Percentiles rank a stretch among this genome's conserved stretches.
These are phyloP conservation scores for Epistrophe eligans DNA, from an alignment of 2,888 invertebrate genomes.

Conservation along the genomic window DNA sequence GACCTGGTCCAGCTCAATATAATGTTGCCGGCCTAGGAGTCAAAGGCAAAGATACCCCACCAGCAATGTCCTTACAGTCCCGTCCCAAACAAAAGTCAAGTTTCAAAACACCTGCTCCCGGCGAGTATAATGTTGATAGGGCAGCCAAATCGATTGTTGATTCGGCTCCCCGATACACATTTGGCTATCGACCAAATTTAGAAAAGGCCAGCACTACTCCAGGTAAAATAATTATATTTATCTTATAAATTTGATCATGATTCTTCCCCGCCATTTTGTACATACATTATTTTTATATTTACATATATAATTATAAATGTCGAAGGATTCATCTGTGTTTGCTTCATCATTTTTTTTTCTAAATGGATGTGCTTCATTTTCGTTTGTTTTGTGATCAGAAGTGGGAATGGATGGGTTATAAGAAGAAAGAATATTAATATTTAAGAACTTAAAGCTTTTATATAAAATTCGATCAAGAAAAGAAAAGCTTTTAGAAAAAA, in stretches of 20 bases:
- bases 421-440: slow-evolving; percentile 2
- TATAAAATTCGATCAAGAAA: slow-evolving; percentile 7
- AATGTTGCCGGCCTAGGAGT: slow-evolving; percentile 93
- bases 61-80: slow-evolving; percentile 91
- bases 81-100: slow-evolving; percentile 84
- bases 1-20: slow-evolving; percentile 96
- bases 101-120: slow-evolving; percentile 92
- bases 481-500: slow-evolving; percentile 31
- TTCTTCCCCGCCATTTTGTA: slow-evolving; percentile 55
- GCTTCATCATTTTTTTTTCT: slow-evolving; percentile 57
- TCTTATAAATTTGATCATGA: slow-evolving; percentile 66
- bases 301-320: slow-evolving; percentile 52
- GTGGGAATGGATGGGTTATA: slow-evolving; percentile 71
- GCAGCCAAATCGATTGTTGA: slow-evolving; percentile 85
- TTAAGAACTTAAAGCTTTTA: slow-evolving; percentile 16
- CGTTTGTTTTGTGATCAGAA: slow-evolving; percentile 46
- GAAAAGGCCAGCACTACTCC: slow-evolving; percentile 88
- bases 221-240: slow-evolving; percentile 84
- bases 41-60: slow-evolving; percentile 91
- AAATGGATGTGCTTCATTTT: slow-evolving; percentile 55
- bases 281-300: neutral
- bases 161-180: slow-evolving; percentile 89
- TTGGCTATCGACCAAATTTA: slow-evolving; percentile 88
- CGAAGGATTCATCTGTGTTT: slow-evolving; percentile 55
- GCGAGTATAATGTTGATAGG: slow-evolving; percentile 93